phyloP scores from a whole-genome alignment of 2,113 vertebrate species.

The Maylandia zebra region DNA sequence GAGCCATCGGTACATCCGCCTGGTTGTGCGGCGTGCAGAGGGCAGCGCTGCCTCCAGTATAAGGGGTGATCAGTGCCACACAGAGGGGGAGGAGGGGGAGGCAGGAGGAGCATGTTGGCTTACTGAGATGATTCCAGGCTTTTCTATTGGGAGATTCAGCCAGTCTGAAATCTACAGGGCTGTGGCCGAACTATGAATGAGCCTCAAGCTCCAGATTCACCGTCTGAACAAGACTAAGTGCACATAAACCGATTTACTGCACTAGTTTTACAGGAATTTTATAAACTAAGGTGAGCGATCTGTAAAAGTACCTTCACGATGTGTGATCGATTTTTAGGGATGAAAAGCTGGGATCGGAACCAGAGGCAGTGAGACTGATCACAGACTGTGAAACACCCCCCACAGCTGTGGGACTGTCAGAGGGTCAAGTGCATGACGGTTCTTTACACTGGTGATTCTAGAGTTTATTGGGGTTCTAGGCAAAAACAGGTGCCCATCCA shows the following conservation, averaged over 20 bases:
- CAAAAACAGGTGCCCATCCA: neutral
- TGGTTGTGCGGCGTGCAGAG: neutral
- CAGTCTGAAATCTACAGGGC: neutral
- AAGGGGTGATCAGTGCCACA: slow-evolving; percentile 32
- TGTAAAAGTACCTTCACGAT: neutral
- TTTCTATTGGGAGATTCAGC: neutral
- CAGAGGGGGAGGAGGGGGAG: neutral
- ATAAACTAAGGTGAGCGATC: neutral
- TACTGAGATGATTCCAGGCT: neutral
- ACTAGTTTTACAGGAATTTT: neutral
- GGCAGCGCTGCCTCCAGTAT: slow-evolving; percentile 5
- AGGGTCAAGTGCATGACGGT: neutral
- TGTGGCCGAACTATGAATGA: neutral
- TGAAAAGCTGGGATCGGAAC: neutral
- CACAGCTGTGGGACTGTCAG: neutral
- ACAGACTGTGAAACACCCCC: neutral
- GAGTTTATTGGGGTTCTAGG: neutral
- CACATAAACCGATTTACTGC: neutral
- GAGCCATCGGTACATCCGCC: slow-evolving; percentile 25
- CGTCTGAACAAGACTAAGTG: neutral
- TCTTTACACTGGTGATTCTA: neutral
- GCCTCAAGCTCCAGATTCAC: neutral
- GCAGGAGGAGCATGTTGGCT: neutral
- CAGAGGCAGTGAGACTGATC: neutral
- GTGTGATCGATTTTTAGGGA: neutral